These are phyloP conservation scores for Empidonax alnorum DNA, from an alignment of 2,113 vertebrate species.

Conservation along the genomic window DNA sequence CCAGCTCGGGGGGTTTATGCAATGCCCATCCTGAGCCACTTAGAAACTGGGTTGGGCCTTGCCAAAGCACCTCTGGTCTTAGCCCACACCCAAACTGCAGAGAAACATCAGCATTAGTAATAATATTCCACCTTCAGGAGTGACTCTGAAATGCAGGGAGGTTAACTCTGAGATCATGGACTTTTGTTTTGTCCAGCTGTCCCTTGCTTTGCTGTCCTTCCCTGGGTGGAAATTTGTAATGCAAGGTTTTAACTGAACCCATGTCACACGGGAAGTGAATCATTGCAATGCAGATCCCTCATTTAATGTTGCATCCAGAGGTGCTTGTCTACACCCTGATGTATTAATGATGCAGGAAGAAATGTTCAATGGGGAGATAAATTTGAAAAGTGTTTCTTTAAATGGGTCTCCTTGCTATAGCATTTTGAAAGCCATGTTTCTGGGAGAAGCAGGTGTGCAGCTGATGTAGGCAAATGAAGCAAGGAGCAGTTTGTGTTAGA, in stretches of 20 bases:
- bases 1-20: not conserved
- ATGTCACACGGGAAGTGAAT: not conserved
- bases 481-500: not conserved
- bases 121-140: not conserved
- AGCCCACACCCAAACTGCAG: constrained; percentile 4
- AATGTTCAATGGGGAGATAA: not conserved
- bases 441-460: not conserved
- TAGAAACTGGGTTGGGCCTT: not conserved
- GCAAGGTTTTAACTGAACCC: not conserved
- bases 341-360: not conserved
- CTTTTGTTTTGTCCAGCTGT: not conserved
- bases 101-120: not conserved
- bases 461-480: not conserved
- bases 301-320: not conserved
- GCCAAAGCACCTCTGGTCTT: not conserved
- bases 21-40: not conserved
- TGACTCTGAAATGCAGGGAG: not conserved
- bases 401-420: not conserved
- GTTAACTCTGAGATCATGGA: not conserved
- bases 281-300: not conserved
- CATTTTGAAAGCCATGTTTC: not conserved
- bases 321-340: not conserved
- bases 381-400: not conserved
- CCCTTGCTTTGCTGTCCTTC: not conserved
- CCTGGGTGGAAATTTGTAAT: not conserved